Conservation (phyloP, 2,113 vertebrate genomes). For the Butorides virescens region DNA sequence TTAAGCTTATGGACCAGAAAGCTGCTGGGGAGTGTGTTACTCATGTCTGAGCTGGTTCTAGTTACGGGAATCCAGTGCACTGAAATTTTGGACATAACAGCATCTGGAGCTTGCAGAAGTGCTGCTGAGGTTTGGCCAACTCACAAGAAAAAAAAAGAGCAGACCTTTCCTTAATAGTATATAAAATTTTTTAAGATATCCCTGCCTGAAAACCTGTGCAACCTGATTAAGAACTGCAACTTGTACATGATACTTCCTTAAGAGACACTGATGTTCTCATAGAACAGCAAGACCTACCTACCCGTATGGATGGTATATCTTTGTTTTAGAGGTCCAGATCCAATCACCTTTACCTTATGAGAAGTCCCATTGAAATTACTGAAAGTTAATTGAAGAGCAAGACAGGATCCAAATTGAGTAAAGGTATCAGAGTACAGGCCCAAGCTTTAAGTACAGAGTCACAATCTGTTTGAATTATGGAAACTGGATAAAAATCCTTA, state of each 20-base stretch:
- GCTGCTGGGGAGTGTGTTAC: constrained; percentile 20
- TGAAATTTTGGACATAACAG: neutral
- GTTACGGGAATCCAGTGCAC: constrained; percentile 1
- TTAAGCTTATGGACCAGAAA: constrained; percentile 30
- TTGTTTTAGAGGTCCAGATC: neutral
- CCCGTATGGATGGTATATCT: neutral
- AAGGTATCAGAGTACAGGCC: neutral
- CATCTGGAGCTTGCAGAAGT: neutral
- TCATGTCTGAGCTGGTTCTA: constrained; percentile 35
- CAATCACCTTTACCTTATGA: neutral
- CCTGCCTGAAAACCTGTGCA: neutral
- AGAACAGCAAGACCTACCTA: neutral
- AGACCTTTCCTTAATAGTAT: neutral
- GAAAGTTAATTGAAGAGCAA: neutral
- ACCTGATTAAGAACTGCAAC: neutral
- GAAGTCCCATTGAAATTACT: neutral
- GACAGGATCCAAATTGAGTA: neutral
- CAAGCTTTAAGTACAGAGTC: neutral
- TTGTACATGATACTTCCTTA: neutral
- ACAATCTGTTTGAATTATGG: neutral
- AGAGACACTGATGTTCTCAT: neutral
- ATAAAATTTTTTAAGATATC: neutral
- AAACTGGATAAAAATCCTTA: neutral
- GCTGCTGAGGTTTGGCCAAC: neutral
- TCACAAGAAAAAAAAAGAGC: neutral